Base-by-base conservation (phyloP, 1,140 invertebrate species). In the Ips typographus region DNA sequence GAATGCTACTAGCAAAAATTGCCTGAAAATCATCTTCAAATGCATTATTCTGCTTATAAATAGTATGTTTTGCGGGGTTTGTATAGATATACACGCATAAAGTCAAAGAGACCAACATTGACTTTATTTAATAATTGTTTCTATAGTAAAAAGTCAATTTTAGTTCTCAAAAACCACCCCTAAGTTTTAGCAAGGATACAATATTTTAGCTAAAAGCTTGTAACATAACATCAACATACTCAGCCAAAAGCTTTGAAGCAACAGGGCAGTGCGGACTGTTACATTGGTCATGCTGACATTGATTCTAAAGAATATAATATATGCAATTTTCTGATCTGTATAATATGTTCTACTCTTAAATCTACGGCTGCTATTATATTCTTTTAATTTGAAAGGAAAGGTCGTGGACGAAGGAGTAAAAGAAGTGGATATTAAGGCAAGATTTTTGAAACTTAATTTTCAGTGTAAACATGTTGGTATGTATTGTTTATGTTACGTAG, bases 1-100 rank as follows among this genome's bases (percentile, higher is more conserved):
- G 95, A 87, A 98, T 96, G 90, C 94, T 96, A 92, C 94, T 96
- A 88, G 95, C 92, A 92, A 94, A 94, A 87, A 94, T 94, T 87
- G 92, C 93, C 92, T 94, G 92, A 82, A 92, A 78, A 82, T 78
- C 71, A 75, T 82, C 72, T 66, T 61, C 65, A 72, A 70, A 72
- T 74, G 70, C 70, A 65, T 67, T 70, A 63, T 65, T 52, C 51
- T 22, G 22, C 22, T 22, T 22, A 22, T 22, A 22, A 22, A 22
- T 22, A 22, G 22, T 37, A 40, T 55, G 1, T 8, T 65, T 47
- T 5, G 44, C n/a, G n/a, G 8, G 5, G 8, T 37, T 61, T 61
- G 36, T 5, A 8, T 22, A 22, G 22, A 22, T 22, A 22, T 22
- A 22, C 22, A 22, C 22, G 22, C 22, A 22, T 22, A 22, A 22